Evolutionary conservation across 2,888 invertebrate species (phyloP).

Genomic region (Eupithecia centaureata): DNA sequence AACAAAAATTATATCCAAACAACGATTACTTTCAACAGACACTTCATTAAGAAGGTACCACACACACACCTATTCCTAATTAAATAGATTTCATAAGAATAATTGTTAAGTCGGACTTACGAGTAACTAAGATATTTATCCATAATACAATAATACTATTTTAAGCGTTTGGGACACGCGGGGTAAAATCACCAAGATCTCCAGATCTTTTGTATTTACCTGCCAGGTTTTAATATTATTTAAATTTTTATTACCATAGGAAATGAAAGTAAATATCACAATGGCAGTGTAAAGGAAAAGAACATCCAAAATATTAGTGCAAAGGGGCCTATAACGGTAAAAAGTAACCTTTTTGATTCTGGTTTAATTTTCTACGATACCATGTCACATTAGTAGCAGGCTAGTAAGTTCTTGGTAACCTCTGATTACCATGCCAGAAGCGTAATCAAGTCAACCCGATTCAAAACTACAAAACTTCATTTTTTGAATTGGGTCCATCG

Average conservation of each 20-base stretch:
- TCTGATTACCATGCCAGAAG: background rate
- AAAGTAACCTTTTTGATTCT: background rate
- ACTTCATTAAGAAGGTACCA: background rate
- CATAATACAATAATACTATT: background rate
- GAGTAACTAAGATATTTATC: slow-evolving; percentile 1
- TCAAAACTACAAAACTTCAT: background rate
- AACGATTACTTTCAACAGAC: background rate
- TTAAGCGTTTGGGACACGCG: background rate
- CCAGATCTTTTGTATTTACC: background rate
- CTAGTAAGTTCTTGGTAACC: background rate
- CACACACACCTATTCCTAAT: background rate
- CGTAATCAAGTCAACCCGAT: background rate
- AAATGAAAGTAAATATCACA: background rate
- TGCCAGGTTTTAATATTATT: background rate
- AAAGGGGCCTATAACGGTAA: background rate
- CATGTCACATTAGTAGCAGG: too few relatives aligned
- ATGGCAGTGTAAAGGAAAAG: background rate
- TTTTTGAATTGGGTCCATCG: too few relatives aligned
- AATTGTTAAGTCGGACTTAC: background rate
- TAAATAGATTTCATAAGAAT: slow-evolving; percentile 3
- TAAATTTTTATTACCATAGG: background rate
- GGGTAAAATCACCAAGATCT: background rate
- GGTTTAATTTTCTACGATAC: background rate
- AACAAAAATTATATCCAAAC: background rate
- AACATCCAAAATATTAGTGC: background rate